Percentiles rank a stretch among this genome's conserved stretches.
Conservation (phyloP, 2,113 vertebrate species). For the Ochotona princeps region DNA sequence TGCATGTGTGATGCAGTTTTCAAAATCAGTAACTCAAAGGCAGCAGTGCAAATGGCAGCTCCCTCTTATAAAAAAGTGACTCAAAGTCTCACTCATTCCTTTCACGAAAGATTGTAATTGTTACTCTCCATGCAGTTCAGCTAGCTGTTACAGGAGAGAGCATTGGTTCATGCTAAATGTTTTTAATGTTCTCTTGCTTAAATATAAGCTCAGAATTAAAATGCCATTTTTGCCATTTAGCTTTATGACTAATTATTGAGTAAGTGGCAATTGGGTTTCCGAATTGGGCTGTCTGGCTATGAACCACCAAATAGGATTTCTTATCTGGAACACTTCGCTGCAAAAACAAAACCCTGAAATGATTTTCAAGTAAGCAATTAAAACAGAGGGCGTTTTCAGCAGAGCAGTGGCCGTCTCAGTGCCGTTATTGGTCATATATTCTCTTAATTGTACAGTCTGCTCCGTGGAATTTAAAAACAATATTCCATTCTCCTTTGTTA, state of each 20-base stretch:
- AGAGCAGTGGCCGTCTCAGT: constrained; percentile 63
- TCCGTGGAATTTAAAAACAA: constrained; percentile 62
- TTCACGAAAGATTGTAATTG: not conserved
- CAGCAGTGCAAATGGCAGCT: constrained; percentile 56
- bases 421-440: constrained; percentile 67
- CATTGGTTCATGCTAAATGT: constrained; percentile 34
- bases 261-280: constrained; percentile 78
- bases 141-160: constrained; percentile 35
- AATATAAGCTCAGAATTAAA: constrained; percentile 80
- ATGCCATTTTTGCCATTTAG: constrained; percentile 79
- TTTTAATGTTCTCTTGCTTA: constrained; percentile 68
- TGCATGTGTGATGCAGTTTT: constrained; percentile 9
- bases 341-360: constrained; percentile 76
- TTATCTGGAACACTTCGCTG: constrained; percentile 60
- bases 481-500: constrained; percentile 69
- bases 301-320: constrained; percentile 48
- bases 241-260: constrained; percentile 81
- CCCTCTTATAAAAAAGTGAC: constrained; percentile 9
- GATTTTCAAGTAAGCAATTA: constrained; percentile 78
- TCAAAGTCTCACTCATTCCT: constrained; percentile 54
- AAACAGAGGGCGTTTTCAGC: constrained; percentile 71
- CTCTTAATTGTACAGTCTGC: constrained; percentile 73
- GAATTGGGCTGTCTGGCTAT: constrained; percentile 51
- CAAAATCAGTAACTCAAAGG: constrained; percentile 32
- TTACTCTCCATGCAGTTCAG: constrained; percentile 56